Evolutionary conservation across 2,888 invertebrate genomes (phyloP), one percentile per base, ranked within the genome.

Genomic region (Cartodere bifasciata): DNA sequence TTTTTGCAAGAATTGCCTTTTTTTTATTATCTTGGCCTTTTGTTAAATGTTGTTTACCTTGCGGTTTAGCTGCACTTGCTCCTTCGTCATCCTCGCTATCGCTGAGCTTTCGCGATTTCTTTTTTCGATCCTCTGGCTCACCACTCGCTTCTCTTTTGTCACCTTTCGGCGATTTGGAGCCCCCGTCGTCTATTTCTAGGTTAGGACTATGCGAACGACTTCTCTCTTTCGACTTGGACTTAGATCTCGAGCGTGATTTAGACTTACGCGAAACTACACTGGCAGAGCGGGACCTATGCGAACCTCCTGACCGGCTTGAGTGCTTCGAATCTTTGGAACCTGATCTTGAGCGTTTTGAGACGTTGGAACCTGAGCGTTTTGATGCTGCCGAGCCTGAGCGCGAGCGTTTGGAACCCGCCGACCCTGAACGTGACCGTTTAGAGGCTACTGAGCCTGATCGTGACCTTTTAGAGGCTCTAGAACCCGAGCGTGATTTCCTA

Each of bases 1-100:
- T n/a, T n/a, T n/a, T n/a, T n/a, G n/a, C n/a, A n/a, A n/a, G n/a
- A n/a, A n/a, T n/a, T n/a, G n/a, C n/a, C n/a, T n/a, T n/a, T n/a
- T n/a, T n/a, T n/a, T n/a, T n/a, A n/a, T n/a, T n/a, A n/a, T n/a
- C n/a, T n/a, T n/a, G n/a, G n/a, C n/a, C n/a, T n/a, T n/a, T n/a
- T n/a, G n/a, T n/a, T n/a, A n/a, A n/a, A n/a, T n/a, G n/a, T n/a
- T n/a, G n/a, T n/a, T n/a, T n/a, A n/a, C n/a, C n/a, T n/a, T n/a
- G n/a, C n/a, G n/a, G n/a, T n/a, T n/a, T n/a, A n/a, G n/a, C 43
- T 27, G 42, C 40, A 12, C 25, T 37, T 29, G 36, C 45, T 15
- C 30, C 48, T 36, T 48, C 53, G 22, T 68, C 70, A 6, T 72
- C 72, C 26, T 79, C 81, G 36, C 71, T 72, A 39, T 83, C 84